phyloP scores from a whole-genome alignment of 2,797 vertebrate genomes.

The Anguilla pacifica region DNA sequence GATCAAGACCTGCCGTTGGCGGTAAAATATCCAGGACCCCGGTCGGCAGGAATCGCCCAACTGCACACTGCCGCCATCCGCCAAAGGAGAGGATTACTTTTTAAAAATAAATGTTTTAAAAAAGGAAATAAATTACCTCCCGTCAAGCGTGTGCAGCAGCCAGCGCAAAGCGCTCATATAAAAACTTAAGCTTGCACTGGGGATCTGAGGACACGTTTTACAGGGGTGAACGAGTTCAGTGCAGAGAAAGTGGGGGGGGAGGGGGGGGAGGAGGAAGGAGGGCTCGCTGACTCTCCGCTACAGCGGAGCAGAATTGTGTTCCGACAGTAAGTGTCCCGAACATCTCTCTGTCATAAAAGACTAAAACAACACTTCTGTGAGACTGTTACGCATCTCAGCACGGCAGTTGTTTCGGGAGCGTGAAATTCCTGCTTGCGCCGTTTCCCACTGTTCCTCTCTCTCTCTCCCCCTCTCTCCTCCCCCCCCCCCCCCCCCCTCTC shows the following conservation, averaged over 20 bases:
- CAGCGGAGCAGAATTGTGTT: neutral
- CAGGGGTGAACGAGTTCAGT: constrained; percentile 64
- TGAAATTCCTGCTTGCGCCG: neutral
- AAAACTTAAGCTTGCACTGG: constrained; percentile 64
- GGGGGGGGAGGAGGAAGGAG: constrained; percentile 46
- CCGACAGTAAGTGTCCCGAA: neutral
- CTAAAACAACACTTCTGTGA: neutral
- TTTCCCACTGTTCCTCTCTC: constrained; percentile 23
- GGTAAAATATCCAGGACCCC: neutral
- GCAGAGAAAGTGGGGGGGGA: constrained; percentile 52
- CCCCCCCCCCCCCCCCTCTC: neutral
- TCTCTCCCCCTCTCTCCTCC: neutral
- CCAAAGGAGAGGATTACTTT: constrained; percentile 41
- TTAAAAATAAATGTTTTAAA: constrained; percentile 45
- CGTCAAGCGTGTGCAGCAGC: constrained; percentile 49
- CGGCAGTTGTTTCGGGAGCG: neutral
- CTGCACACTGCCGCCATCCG: constrained; percentile 14
- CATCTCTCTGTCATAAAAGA: neutral
- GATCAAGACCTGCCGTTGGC: neutral
- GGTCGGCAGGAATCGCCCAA: constrained; percentile 19
- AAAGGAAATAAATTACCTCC: constrained; percentile 47
- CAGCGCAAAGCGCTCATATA: constrained; percentile 67
- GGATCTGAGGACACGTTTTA: constrained; percentile 59
- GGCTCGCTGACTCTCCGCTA: neutral
- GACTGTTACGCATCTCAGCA: neutral